Conservation (phyloP, 2,797 vertebrate species). For the Falco peregrinus region DNA sequence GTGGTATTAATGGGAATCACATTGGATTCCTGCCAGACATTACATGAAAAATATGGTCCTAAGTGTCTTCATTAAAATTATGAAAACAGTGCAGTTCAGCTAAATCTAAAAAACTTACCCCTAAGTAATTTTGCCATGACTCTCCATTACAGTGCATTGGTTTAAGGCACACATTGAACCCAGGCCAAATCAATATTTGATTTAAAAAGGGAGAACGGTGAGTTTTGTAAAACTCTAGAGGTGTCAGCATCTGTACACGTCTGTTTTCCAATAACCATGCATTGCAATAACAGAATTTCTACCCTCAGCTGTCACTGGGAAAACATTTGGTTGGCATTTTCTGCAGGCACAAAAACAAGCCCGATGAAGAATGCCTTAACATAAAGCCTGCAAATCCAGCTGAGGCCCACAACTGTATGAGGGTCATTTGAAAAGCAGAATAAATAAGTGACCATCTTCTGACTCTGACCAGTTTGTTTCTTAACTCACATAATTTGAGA, state of each 20-base stretch:
- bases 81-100: constrained; percentile 19
- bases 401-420: not conserved
- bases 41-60: not conserved
- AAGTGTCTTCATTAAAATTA: constrained; percentile 35
- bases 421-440: not conserved
- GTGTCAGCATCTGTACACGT: not conserved
- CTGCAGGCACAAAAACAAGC: not conserved
- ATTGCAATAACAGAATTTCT: not conserved
- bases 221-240: constrained; percentile 8
- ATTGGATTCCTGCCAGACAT: not conserved
- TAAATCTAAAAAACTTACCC: constrained; percentile 21
- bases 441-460: not conserved
- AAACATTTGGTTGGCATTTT: not conserved
- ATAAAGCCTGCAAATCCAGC: not conserved
- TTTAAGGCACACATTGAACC: constrained; percentile 43
- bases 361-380: not conserved
- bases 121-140: constrained; percentile 2
- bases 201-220: constrained; percentile 11
- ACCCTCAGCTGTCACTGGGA: not conserved
- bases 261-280: not conserved
- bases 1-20: not conserved
- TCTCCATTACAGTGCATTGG: constrained; percentile 43
- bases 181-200: constrained; percentile 39
- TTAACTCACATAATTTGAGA: not conserved
- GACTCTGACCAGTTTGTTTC: not conserved